Evolutionary conservation across 2,888 invertebrate species (phyloP).

Genomic region (Amiota minor): DNA sequence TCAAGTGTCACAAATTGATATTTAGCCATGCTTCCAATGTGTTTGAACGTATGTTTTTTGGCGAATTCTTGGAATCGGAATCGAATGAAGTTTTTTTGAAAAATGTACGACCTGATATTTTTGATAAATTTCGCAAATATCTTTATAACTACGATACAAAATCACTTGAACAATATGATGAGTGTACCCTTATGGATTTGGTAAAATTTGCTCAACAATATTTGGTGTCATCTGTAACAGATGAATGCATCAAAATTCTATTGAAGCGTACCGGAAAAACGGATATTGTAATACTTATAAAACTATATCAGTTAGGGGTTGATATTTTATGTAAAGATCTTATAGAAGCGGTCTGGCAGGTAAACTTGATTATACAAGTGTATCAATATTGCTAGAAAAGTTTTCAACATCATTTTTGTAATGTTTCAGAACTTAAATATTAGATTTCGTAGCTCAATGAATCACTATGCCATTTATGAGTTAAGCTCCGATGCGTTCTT

Average conservation of each 20-base stretch:
- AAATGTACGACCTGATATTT: conserved; percentile 35
- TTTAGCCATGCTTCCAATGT: conserved; percentile 42
- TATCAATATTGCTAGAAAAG: too few relatives aligned
- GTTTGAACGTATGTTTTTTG: conserved; percentile 44
- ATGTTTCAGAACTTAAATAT: too few relatives aligned
- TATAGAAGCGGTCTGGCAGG: conserved; percentile 2
- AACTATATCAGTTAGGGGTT: conserved; percentile 33
- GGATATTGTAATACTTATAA: conserved; percentile 24
- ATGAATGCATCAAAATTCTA: conserved; percentile 29
- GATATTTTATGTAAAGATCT: conserved; percentile 1
- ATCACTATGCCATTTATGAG: not conserved
- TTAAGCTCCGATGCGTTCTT: not conserved
- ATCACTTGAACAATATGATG: conserved; percentile 26
- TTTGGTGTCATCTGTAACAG: conserved; percentile 32
- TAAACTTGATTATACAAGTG: not conserved
- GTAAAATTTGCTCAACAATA: conserved; percentile 36
- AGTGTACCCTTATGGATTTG: conserved; percentile 17
- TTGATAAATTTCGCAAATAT: conserved; percentile 39
- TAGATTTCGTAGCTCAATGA: not conserved
- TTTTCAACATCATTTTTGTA: too few relatives aligned
- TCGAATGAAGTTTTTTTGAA: conserved; percentile 28
- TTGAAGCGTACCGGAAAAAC: not conserved
- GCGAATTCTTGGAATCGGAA: conserved; percentile 35
- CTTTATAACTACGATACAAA: conserved; percentile 30
- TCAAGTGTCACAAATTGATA: conserved; percentile 41